These are phyloP conservation scores for Vollenhovia emeryi DNA, from an alignment of 1,140 invertebrate genomes.

Conservation along the genomic window DNA sequence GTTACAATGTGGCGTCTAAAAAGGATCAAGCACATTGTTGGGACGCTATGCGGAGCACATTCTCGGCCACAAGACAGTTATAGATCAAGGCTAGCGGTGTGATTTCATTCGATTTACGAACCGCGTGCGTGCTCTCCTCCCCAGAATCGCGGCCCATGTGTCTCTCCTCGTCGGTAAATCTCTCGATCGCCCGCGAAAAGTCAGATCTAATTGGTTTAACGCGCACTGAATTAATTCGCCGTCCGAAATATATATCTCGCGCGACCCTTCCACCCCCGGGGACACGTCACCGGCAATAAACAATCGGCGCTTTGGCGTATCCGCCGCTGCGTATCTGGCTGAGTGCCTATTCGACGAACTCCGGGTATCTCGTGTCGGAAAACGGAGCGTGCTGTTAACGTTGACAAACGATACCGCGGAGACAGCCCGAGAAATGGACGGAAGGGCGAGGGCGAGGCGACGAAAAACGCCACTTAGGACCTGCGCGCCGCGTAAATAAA, in stretches of 20 bases:
- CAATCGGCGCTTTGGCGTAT: constrained; percentile 61
- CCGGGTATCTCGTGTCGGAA: constrained; percentile 10
- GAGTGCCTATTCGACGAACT: constrained; percentile 23
- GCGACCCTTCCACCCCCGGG: too few species aligned
- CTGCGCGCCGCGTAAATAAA: background rate
- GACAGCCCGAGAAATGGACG: background rate
- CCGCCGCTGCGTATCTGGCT: constrained; percentile 55
- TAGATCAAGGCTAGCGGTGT: constrained; percentile 20
- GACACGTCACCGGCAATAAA: constrained; percentile 50
- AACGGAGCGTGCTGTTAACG: background rate
- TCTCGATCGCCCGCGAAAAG: background rate
- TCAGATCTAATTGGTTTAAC: background rate
- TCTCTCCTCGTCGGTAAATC: background rate
- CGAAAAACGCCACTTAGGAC: background rate
- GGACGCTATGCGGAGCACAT: background rate
- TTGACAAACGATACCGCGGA: background rate
- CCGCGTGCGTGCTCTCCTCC: background rate
- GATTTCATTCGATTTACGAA: constrained; percentile 37
- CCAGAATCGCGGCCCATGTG: background rate
- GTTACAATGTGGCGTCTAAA: constrained; percentile 15
- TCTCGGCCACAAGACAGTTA: constrained; percentile 1
- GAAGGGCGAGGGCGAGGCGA: background rate
- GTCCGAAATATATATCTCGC: constrained; percentile 14
- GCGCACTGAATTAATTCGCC: background rate
- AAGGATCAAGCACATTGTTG: constrained; percentile 15